A percentile compares a stretch with the other conserved stretches of the same genome.
Conservation (phyloP, 2,797 vertebrate genomes). For the Melanotaenia nigrans region DNA sequence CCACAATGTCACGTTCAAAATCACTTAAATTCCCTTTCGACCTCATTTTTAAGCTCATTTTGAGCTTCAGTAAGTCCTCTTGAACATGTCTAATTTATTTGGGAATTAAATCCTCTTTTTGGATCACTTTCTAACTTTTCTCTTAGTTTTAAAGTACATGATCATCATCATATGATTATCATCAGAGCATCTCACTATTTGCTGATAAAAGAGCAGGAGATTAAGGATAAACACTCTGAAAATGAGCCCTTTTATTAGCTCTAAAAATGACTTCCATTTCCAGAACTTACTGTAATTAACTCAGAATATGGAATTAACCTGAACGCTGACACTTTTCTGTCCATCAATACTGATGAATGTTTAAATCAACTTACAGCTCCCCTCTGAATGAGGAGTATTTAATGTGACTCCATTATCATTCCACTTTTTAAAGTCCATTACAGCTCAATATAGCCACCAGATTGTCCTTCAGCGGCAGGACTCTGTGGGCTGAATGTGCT, state of each 20-base stretch:
- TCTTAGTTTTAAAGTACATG: too few relatives aligned
- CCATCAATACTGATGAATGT: neutral
- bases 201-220: too few relatives aligned
- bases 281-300: neutral
- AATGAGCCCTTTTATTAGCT: neutral
- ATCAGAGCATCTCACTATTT: neutral
- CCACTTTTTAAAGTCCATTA: slow-evolving; percentile 38
- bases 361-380: slow-evolving; percentile 13
- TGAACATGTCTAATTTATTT: too few relatives aligned
- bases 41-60: too few relatives aligned
- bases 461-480: slow-evolving; percentile 55
- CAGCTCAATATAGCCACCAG: slow-evolving; percentile 27
- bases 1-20: too few relatives aligned
- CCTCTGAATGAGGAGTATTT: slow-evolving; percentile 11
- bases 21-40: too few relatives aligned
- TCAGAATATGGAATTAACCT: slow-evolving; percentile 15
- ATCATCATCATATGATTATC: neutral
- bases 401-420: slow-evolving; percentile 44
- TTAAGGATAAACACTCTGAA: neutral
- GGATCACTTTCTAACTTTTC: too few relatives aligned
- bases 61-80: too few relatives aligned
- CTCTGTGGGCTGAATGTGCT: slow-evolving; percentile 26
- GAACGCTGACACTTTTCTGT: neutral
- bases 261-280: slow-evolving; percentile 5
- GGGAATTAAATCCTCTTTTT: too few relatives aligned